These are phyloP conservation scores for Sesamia nonagrioides DNA, from an alignment of 1,140 invertebrate genomes.

Conservation along the genomic window DNA sequence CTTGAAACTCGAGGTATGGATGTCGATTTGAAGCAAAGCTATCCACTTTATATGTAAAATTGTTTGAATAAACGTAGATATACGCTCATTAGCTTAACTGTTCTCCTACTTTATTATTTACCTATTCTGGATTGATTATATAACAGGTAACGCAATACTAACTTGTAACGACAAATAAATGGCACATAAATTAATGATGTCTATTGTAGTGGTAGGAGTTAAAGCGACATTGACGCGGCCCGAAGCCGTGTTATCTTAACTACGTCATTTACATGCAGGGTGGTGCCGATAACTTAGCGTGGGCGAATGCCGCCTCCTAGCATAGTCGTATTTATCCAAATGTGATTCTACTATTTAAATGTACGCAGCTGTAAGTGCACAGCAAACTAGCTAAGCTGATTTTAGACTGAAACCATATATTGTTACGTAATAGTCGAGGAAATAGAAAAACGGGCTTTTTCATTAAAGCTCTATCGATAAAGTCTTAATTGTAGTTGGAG, in stretches of 20 bases:
- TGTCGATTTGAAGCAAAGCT: too few relatives aligned
- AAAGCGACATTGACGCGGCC: constrained; percentile 36
- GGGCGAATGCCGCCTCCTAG: constrained; percentile 56
- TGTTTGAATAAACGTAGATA: too few relatives aligned
- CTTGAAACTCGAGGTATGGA: too few relatives aligned
- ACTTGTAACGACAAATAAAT: constrained; percentile 13
- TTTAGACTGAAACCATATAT: not conserved
- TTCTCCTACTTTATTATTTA: not conserved
- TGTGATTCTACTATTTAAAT: constrained; percentile 21
- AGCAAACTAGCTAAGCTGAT: not conserved
- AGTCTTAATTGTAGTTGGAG: constrained; percentile 59
- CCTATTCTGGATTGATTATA: not conserved
- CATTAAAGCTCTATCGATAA: constrained; percentile 55
- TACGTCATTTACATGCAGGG: constrained; percentile 80
- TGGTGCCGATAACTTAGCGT: constrained; percentile 76
- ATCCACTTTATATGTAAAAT: too few relatives aligned
- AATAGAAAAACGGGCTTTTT: constrained; percentile 11
- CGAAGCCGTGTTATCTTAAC: constrained; percentile 66
- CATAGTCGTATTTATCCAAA: constrained; percentile 25
- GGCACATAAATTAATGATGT: constrained; percentile 26
- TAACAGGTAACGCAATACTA: constrained; percentile 10
- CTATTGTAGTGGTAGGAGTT: constrained; percentile 24
- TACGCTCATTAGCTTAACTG: too few relatives aligned
- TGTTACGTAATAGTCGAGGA: constrained; percentile 12
- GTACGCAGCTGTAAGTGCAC: not conserved